Percentiles rank a stretch among this genome's conserved stretches.
Evolutionary conservation across 2,113 vertebrate species (phyloP).

Genomic region (Sclerurus mexicanus): DNA sequence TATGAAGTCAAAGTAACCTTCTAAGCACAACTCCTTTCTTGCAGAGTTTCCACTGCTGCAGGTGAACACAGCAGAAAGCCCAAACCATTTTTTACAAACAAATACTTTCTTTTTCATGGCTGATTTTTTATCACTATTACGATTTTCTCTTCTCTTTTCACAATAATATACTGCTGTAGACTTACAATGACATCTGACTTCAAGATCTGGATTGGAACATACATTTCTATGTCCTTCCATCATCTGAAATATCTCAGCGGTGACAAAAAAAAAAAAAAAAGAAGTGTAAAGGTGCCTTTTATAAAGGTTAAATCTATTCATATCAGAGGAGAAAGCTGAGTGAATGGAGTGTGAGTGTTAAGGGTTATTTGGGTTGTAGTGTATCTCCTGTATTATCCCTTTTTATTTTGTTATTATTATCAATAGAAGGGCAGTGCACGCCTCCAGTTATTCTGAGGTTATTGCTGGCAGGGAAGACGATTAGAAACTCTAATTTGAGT

Average conservation of each 20-base stretch:
- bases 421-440: neutral
- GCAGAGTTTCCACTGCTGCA: neutral
- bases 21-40: neutral
- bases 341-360: neutral
- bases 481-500: constrained; percentile 39
- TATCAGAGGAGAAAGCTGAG: neutral
- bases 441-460: constrained; percentile 6
- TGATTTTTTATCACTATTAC: neutral
- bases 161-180: neutral
- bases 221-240: neutral
- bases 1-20: neutral
- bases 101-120: neutral
- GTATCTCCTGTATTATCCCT: neutral
- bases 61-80: neutral
- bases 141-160: neutral
- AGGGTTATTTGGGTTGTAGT: neutral
- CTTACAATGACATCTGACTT: neutral
- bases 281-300: neutral
- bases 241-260: neutral
- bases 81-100: neutral
- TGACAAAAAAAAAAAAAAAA: neutral
- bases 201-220: neutral
- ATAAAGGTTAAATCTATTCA: neutral
- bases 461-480: neutral
- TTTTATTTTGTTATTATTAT: constrained; percentile 4